phyloP scores from a whole-genome alignment of 2,113 vertebrate genomes.

The Lynx canadensis region DNA sequence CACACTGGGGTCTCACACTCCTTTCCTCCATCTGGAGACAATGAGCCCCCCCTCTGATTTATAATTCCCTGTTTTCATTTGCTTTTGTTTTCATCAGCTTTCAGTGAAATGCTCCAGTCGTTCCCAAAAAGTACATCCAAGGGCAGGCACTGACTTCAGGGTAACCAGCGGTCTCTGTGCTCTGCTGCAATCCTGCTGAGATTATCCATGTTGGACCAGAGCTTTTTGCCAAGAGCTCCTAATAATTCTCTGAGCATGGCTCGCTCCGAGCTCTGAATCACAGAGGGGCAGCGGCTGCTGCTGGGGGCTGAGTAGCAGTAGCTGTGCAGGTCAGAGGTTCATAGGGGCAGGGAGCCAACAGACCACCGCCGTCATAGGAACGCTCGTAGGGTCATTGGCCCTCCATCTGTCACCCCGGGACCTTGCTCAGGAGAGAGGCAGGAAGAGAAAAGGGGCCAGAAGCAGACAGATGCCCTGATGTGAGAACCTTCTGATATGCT shows the following conservation, averaged over 20 bases:
- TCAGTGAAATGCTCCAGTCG: neutral
- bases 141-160: neutral
- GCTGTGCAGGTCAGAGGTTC: conserved; percentile 8
- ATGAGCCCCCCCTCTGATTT: neutral
- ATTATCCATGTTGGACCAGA: neutral
- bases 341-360: neutral
- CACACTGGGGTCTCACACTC: accelerated
- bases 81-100: neutral
- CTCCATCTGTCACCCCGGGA: neutral
- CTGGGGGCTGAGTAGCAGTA: conserved; percentile 44
- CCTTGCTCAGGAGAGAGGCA: neutral
- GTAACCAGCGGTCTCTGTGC: neutral
- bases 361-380: neutral
- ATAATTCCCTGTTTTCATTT: neutral
- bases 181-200: neutral
- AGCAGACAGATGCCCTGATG: neutral
- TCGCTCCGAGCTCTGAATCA: neutral
- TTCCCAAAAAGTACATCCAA: neutral
- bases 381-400: accelerated
- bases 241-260: neutral
- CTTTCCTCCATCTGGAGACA: neutral
- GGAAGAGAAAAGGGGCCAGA: neutral
- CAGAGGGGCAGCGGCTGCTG: conserved; percentile 2
- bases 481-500: neutral
- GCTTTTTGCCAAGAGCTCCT: conserved; percentile 6